Evolutionary conservation across 2,113 vertebrate genomes (phyloP).

Genomic region (Acrocephalus kingi): DNA sequence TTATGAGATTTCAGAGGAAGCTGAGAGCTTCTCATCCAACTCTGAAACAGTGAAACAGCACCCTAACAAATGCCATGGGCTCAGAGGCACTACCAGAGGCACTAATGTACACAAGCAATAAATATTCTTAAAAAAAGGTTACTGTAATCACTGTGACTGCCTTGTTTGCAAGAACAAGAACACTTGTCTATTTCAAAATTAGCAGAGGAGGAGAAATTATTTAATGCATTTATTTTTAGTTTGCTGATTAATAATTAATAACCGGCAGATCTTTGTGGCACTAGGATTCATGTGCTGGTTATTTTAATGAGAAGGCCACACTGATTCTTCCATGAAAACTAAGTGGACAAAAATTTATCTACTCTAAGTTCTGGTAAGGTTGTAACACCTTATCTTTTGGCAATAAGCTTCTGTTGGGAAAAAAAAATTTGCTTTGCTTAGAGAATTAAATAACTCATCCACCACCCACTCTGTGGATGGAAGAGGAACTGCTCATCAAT

Average conservation of each 20-base stretch:
- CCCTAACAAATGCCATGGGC: not conserved
- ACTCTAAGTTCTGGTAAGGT: not conserved
- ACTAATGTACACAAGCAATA: not conserved
- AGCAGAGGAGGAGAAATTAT: not conserved
- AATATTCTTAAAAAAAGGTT: not conserved
- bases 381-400: not conserved
- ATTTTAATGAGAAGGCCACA: not conserved
- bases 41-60: not conserved
- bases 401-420: not conserved
- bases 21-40: not conserved
- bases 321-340: not conserved
- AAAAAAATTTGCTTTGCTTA: not conserved
- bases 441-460: not conserved
- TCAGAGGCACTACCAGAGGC: not conserved
- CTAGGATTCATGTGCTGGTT: not conserved
- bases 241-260: slow-evolving; percentile 12
- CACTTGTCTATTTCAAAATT: not conserved
- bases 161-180: not conserved
- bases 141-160: not conserved
- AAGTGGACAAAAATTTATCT: not conserved
- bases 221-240: slow-evolving; percentile 1
- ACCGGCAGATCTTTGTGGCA: not conserved
- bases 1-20: not conserved
- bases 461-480: not conserved
- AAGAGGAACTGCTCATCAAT: not conserved